Evolutionary conservation across 2,888 invertebrate species (phyloP), one percentile per base, ranked within the genome.

Genomic region (Azorinus chamasolen): DNA sequence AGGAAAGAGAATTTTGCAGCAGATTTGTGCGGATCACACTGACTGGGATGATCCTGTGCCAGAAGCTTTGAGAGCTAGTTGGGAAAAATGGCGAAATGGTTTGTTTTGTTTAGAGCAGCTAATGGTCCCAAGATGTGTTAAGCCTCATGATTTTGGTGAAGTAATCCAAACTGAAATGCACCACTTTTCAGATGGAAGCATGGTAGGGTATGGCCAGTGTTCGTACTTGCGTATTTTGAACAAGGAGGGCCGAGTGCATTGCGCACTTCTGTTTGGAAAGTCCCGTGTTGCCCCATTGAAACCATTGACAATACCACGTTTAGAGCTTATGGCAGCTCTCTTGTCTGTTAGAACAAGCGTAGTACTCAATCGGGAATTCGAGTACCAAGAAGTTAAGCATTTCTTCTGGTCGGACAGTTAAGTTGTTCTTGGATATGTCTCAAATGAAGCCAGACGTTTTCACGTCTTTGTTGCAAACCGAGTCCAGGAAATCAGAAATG

Each of bases 131-230:
- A 53, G 53, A 25, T 53, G 53, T 20, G 20, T 20, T 20, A 53
- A 53, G 25, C 22, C 53, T 14, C 25, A 55, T 14, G 65, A 53
- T 3, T 82, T 85, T 70, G 82, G 76, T 6, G 46, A 64, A 1
- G 53, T 72, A 5, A 39, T 20, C 12, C 14, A 18, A 1, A n/a
- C 45, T 1, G 69, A 83, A 50, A 24, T 86, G n/a, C 86, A 86
- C 59, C 78, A 79, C 32, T 86, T 87, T 54, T 78, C 74, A 10
- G 84, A 86, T 81, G 79, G 79, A 1, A 77, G 79, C 63, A 51
- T 22, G 0, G 18, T 5, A 22, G 83, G 84, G 4, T 86, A 87
- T 65, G 83, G 84, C 12, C 77, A 78, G 48, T 83, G 78, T 46
- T 76, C 82, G 14, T 85, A 85, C 59, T 18, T 85, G 24, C 37